Evolutionary conservation across 2,113 vertebrate species (phyloP).

Genomic region (Neodon shergylaensis): DNA sequence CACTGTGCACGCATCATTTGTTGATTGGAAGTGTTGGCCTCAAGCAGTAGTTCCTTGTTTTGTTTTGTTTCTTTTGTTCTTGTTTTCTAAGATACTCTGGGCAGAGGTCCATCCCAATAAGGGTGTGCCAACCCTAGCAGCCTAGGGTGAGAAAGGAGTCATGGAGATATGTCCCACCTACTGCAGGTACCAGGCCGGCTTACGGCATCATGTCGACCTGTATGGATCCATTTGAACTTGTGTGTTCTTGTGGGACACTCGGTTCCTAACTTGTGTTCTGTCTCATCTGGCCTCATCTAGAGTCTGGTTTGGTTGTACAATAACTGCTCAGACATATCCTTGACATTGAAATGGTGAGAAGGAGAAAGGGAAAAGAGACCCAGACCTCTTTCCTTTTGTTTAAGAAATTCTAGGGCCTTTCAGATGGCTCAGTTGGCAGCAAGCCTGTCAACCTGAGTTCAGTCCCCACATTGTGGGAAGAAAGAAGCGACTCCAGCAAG

Average conservation of each 20-base stretch:
- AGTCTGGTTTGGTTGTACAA: not conserved
- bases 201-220: not conserved
- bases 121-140: not conserved
- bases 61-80: not conserved
- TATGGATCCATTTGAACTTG: not conserved
- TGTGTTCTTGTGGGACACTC: not conserved
- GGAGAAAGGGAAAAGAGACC: not conserved
- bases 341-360: not conserved
- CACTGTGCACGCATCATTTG: not conserved
- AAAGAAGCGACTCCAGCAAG: not conserved
- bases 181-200: not conserved
- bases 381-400: not conserved
- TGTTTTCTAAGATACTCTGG: not conserved
- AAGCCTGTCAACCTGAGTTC: not conserved
- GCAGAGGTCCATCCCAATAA: not conserved
- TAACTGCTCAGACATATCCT: not conserved
- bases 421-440: not conserved
- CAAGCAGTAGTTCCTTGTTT: not conserved
- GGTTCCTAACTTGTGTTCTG: not conserved
- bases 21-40: not conserved
- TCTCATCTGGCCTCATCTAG: not conserved
- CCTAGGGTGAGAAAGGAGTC: not conserved
- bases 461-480: not conserved
- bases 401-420: conserved; percentile 17
- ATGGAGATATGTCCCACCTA: not conserved